These are phyloP conservation scores for Drosophila subsilvestris DNA, from an alignment of 2,888 invertebrate species.

Conservation along the genomic window DNA sequence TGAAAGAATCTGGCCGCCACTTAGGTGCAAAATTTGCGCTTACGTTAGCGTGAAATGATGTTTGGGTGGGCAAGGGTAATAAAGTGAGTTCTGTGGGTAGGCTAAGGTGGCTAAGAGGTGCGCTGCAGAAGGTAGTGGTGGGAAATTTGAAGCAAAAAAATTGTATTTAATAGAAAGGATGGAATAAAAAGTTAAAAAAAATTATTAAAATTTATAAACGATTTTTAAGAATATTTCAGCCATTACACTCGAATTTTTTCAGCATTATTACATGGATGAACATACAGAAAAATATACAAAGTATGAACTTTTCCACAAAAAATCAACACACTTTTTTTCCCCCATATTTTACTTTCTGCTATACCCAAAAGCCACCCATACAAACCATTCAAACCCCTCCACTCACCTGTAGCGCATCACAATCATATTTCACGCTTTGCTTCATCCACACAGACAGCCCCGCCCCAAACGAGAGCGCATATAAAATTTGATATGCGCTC, in stretches of 20 bases:
- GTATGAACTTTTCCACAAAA: no score
- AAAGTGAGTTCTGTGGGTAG: slow-evolving; percentile 51
- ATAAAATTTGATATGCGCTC: slow-evolving; percentile 60
- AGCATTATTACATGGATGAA: no score
- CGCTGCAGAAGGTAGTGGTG: slow-evolving; percentile 27
- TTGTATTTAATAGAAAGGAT: no score
- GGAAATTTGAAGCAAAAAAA: not conserved
- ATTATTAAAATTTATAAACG: no score
- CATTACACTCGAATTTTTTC: no score
- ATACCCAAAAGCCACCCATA: not conserved
- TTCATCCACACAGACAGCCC: slow-evolving; percentile 58
- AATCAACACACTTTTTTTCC: not conserved
- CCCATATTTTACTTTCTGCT: not conserved
- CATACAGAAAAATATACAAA: no score
- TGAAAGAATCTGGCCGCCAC: slow-evolving; percentile 64
- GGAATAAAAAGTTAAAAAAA: not conserved
- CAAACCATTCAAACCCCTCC: slow-evolving; percentile 11
- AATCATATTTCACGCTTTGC: slow-evolving; percentile 79
- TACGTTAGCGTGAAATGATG: slow-evolving; percentile 79
- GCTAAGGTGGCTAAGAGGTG: slow-evolving; percentile 25
- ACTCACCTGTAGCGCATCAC: slow-evolving; percentile 47
- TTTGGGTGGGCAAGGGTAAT: slow-evolving; percentile 52
- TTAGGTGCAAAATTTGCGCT: slow-evolving; percentile 73
- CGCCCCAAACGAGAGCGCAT: slow-evolving; percentile 45
- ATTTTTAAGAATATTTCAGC: no score